Conservation (phyloP, 2,888 invertebrate species). For the Lepidochrysops patricia region DNA sequence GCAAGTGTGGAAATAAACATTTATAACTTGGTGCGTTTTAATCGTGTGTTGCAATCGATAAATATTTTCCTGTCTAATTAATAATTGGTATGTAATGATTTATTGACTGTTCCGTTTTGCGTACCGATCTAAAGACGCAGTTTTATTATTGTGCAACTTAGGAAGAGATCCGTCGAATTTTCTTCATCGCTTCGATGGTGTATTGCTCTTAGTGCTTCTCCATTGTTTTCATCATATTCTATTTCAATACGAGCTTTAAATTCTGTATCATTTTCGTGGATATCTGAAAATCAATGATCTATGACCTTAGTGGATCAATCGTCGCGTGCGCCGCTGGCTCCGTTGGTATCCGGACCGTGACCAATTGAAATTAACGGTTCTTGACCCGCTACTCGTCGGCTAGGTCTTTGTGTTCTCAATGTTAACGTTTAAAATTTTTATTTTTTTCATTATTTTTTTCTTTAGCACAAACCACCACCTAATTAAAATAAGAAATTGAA, state of each 20-base stretch:
- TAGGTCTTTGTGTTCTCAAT: background rate
- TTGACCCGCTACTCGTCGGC: slow-evolving; percentile 26
- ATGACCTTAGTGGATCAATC: slow-evolving; percentile 38
- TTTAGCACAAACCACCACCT: too few species aligned
- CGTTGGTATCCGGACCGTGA: slow-evolving; percentile 41
- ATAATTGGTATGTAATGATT: slow-evolving; percentile 15
- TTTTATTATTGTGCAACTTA: background rate
- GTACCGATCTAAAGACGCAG: slow-evolving; percentile 13
- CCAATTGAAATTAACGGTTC: slow-evolving; percentile 32
- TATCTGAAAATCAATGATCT: slow-evolving; percentile 24
- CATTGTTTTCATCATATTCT: background rate
- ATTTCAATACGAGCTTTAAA: background rate
- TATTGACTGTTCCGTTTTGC: background rate
- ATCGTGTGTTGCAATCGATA: slow-evolving; percentile 12
- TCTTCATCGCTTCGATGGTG: background rate
- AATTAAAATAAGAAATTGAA: too few species aligned
- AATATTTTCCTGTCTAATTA: slow-evolving; percentile 2
- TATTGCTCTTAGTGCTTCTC: background rate
- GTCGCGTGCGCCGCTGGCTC: slow-evolving; percentile 40
- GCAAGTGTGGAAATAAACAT: slow-evolving; percentile 9
- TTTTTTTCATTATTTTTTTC: too few species aligned
- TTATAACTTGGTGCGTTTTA: slow-evolving; percentile 1
- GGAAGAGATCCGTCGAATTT: background rate
- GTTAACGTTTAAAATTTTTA: background rate
- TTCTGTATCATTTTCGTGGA: slow-evolving; percentile 31